These are phyloP conservation scores for Tokudaia tokunoshimensis DNA, from an alignment of 2,797 vertebrate genomes.

Conservation along the genomic window DNA sequence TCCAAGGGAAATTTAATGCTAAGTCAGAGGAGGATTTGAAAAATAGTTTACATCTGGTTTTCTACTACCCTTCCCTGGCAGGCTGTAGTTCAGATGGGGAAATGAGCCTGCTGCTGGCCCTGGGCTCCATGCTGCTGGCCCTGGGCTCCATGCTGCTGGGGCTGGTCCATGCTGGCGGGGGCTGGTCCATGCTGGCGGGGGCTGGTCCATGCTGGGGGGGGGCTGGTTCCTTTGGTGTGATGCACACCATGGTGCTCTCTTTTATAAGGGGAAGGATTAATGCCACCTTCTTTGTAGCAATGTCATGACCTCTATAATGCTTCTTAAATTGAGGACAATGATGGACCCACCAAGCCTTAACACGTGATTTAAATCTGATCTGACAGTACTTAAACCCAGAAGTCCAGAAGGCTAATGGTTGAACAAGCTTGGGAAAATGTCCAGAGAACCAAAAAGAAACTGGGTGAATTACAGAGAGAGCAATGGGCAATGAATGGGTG, in stretches of 20 bases:
- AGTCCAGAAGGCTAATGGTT: slow-evolving; percentile 75
- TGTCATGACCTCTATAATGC: slow-evolving; percentile 75
- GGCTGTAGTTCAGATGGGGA: neutral
- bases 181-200: neutral
- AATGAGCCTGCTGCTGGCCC: neutral
- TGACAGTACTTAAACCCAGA: slow-evolving; percentile 79
- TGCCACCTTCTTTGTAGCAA: slow-evolving; percentile 74
- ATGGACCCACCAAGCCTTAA: slow-evolving; percentile 71
- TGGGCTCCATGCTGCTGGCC: neutral
- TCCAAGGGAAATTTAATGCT: slow-evolving; percentile 68
- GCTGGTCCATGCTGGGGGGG: neutral
- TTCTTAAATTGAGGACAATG: slow-evolving; percentile 79
- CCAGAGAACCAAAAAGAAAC: slow-evolving; percentile 60
- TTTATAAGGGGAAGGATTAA: slow-evolving; percentile 72
- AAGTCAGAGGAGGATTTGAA: slow-evolving; percentile 73
- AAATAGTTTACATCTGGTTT: slow-evolving; percentile 75
- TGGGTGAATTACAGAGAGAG: slow-evolving; percentile 5
- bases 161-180: neutral
- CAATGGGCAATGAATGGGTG: neutral
- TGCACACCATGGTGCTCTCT: slow-evolving; percentile 28
- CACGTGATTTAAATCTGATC: slow-evolving; percentile 77
- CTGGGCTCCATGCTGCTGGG: neutral
- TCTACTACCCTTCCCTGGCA: slow-evolving; percentile 29
- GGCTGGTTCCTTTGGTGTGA: neutral
- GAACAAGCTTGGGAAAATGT: slow-evolving; percentile 80